Base-by-base conservation (phyloP, 1,140 invertebrate species). In the Drosophila miranda region DNA sequence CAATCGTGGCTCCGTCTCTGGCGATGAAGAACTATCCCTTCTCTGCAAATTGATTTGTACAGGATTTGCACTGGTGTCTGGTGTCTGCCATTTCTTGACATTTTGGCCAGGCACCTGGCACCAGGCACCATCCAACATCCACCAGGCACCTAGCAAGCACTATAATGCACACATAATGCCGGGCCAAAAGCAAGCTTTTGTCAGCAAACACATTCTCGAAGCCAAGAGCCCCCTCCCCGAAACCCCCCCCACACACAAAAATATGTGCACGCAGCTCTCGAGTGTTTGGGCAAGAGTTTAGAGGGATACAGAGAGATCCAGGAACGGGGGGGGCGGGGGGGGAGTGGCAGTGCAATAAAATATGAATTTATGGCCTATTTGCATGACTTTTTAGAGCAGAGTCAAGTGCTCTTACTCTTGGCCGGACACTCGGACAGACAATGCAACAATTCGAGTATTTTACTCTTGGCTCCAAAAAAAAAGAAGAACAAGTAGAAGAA, bases 321-420 rank as follows among this genome's bases (percentile, higher is more conserved):
- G 46, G 43, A 45, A 38, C 1, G 34, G 9, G 9, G 30, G 0
- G 56, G 9, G 9, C 8, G 0, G 56, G 53, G 11, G 16, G 16
- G 0, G 34, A 38, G 34, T 55, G 71, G 50, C 69, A 44, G 28
- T 56, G 62, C 80, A 84, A 86, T 84, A 84, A 80, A 84, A 86
- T 84, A 84, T 80, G 63, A 86, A 80, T 84, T 84, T 86, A 84
- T 84, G 73, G 76, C 76, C 80, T 86, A 83, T 83, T 86, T 83
- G 80, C 80, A 56, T 84, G 80, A 77, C 81, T 86, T 86, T 80
- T 58, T 58, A 53, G 48, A 30, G 21, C 59, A 59, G 51, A 76
- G 55, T 58, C 61, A 54, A 72, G 67, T 9, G 16, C 23, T 19
- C 23, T 30, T n/a, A 5, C 42, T 62, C 41, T 58, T 59, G 28